phyloP scores from a whole-genome alignment of 2,797 vertebrate species.

The Cetoscarus ocellatus region DNA sequence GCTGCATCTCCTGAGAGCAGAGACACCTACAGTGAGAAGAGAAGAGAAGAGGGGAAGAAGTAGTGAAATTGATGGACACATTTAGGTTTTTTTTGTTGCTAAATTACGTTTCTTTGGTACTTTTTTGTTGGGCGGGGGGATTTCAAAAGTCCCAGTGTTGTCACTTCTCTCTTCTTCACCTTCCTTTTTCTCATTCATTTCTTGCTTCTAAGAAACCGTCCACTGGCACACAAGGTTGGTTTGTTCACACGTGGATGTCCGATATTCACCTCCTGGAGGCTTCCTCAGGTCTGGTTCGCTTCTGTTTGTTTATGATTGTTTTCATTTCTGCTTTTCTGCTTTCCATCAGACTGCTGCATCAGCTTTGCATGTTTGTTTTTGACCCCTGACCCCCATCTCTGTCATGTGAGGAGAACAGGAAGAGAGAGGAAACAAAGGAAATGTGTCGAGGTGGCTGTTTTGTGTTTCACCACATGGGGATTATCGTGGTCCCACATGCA shows the following conservation, averaged over 20 bases:
- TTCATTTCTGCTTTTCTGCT: constrained; percentile 69
- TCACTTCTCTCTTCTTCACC: neutral
- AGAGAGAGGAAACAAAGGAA: constrained; percentile 63
- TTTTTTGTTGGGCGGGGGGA: neutral
- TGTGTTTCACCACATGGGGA: constrained; percentile 9
- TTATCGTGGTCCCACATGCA: neutral
- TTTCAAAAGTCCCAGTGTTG: constrained; percentile 16
- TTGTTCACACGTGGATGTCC: accelerated
- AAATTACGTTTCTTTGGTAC: neutral
- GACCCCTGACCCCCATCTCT: constrained; percentile 46
- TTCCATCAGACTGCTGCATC: constrained; percentile 44
- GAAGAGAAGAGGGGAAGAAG: too few species aligned
- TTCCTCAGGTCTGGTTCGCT: neutral
- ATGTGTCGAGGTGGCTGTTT: constrained; percentile 49
- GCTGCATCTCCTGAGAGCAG: too few species aligned
- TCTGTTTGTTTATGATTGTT: constrained; percentile 59
- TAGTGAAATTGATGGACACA: neutral
- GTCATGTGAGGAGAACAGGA: constrained; percentile 58
- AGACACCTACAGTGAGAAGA: too few species aligned
- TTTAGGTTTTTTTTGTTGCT: constrained; percentile 1
- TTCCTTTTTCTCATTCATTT: neutral
- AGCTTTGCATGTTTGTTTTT: constrained; percentile 41
- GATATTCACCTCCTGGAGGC: neutral
- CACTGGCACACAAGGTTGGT: neutral
- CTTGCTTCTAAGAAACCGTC: constrained; percentile 19